Base-by-base conservation (phyloP, 2,797 vertebrate species). In the Scomberomorus guttatus region DNA sequence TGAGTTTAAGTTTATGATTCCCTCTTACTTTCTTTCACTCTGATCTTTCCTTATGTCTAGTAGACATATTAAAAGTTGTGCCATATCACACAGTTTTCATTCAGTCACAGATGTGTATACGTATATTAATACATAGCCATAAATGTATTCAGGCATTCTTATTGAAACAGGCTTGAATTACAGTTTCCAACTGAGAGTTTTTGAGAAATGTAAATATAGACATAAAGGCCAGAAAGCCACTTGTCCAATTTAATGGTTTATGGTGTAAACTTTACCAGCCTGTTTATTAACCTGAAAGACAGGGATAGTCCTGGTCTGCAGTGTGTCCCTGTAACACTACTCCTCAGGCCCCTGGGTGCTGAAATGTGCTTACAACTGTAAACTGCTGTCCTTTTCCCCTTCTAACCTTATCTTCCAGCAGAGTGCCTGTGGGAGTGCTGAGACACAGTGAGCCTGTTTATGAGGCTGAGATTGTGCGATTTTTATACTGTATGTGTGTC, bases 301-400 rank as follows among this genome's bases (percentile, higher is more conserved):
- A 52, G 65, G 57, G 67, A 67, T 79, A 80, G 87, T 82, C 58
- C 39, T 61, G 64, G 60, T 84, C 80, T 32, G 62, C 88, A 72
- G 81, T 63, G 74, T 88, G 87, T 87, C 70, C 81, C 84, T 91
- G 94, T 93, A 96, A 95, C 84, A 54, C 67, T 84, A 95, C 72
- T 86, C 89, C 46, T 69, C 61, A 50, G 80, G 78, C 74, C 78
- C 65, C 76, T 60, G 77, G 86, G 86, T 88, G 86, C 75, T 85
- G 88, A 93, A 94, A 95, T 95, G 93, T 94, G 95, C 94, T 95
- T 94, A 94, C 94, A 92, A 80, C 78, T 89, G 83, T 91, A 89
- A 91, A 83, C 86, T 84, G 82, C 67, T 65, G 80, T 90, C 87
- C 85, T 71, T 79, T 66, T 51, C 81, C 81, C 83, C 79, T 74